Evolutionary conservation across 2,113 vertebrate species (phyloP).

Genomic region (Hippotragus niger): DNA sequence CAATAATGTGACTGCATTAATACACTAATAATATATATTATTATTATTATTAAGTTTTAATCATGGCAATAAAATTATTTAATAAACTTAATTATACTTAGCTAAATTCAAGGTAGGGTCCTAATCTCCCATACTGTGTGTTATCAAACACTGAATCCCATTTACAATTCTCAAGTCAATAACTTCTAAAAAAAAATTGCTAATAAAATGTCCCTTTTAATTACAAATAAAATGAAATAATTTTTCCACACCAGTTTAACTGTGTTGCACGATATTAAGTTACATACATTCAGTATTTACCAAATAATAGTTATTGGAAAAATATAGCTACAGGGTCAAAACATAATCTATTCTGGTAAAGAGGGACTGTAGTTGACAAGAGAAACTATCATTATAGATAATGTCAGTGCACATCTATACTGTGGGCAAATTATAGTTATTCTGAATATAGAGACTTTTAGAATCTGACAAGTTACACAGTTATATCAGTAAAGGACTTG

Average conservation of each 20-base stretch:
- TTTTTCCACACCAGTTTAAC: background rate
- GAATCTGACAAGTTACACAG: background rate
- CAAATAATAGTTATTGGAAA: background rate
- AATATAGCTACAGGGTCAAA: background rate
- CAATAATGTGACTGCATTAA: background rate
- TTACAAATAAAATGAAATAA: background rate
- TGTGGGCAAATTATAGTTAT: background rate
- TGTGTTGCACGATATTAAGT: background rate
- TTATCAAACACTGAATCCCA: background rate
- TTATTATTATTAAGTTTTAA: background rate
- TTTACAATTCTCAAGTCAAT: background rate
- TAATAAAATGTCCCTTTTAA: background rate
- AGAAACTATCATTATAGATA: background rate
- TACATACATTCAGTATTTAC: background rate
- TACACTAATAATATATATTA: background rate
- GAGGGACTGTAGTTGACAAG: background rate
- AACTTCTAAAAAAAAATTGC: background rate
- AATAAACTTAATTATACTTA: background rate
- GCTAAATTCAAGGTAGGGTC: background rate
- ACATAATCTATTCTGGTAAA: background rate
- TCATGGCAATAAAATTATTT: background rate
- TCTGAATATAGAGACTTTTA: background rate
- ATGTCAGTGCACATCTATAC: background rate
- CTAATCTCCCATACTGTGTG: background rate
- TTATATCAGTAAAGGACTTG: background rate